These are phyloP conservation scores for Drosophila nannoptera DNA, from an alignment of 1,140 invertebrate genomes.

Conservation along the genomic window DNA sequence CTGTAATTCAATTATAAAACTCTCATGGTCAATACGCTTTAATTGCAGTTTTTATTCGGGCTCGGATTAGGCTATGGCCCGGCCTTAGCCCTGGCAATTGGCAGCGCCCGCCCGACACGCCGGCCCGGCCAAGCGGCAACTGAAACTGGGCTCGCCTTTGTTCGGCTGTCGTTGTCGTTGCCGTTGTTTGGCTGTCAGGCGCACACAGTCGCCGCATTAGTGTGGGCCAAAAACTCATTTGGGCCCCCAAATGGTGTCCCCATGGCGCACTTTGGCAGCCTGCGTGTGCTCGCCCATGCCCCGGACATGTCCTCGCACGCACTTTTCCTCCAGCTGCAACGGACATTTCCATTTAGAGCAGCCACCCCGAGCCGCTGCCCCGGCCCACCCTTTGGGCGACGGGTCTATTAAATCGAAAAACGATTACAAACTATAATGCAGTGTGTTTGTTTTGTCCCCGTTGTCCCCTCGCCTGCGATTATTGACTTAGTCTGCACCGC, in stretches of 20 bases:
- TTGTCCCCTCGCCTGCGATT: constrained; percentile 13
- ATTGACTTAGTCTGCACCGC: constrained; percentile 42
- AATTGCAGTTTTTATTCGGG: constrained; percentile 72
- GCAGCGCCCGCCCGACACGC: not conserved
- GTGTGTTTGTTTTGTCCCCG: constrained; percentile 55
- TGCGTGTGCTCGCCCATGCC: constrained; percentile 5
- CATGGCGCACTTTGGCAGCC: constrained; percentile 26
- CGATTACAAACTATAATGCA: constrained; percentile 77
- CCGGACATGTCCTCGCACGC: constrained; percentile 29
- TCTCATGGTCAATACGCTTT: constrained; percentile 75
- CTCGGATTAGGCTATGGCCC: constrained; percentile 39
- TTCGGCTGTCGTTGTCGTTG: not conserved
- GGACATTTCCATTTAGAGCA: constrained; percentile 69
- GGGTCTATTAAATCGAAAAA: constrained; percentile 74
- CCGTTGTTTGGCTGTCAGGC: constrained; percentile 32
- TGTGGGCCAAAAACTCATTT: constrained; percentile 57
- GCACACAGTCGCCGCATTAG: constrained; percentile 32
- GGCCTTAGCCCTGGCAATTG: constrained; percentile 39
- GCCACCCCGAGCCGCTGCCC: constrained; percentile 32
- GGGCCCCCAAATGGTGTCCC: constrained; percentile 50
- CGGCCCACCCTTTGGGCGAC: constrained; percentile 23
- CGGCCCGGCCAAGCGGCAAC: constrained; percentile 16
- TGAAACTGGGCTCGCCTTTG: not conserved
- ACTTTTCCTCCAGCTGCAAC: constrained; percentile 43
- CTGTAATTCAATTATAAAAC: constrained; percentile 76